Conservation (phyloP, 2,797 vertebrate species). For the Champsocephalus esox region DNA sequence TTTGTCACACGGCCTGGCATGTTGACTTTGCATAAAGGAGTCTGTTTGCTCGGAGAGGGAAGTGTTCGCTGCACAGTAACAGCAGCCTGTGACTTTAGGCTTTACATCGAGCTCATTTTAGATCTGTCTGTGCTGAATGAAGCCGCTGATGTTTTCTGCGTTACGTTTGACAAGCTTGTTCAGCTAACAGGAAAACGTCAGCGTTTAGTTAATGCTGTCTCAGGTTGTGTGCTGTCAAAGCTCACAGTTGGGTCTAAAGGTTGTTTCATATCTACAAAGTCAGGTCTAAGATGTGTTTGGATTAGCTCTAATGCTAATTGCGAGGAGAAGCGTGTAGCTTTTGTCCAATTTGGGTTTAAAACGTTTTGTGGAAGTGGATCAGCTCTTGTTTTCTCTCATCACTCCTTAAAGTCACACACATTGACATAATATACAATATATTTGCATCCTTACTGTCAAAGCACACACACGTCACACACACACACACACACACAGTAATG, state of each 20-base stretch:
- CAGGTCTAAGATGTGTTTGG: neutral
- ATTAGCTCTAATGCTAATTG: neutral
- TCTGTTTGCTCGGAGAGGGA: conserved; percentile 30
- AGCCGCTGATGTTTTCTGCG: conserved; percentile 14
- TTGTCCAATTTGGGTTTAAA: neutral
- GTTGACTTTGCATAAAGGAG: conserved; percentile 29
- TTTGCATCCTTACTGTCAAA: neutral
- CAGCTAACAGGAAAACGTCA: neutral
- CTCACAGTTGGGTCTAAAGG: no score
- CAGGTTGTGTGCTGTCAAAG: no score
- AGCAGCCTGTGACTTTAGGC: conserved; percentile 32
- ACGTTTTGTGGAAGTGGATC: neutral
- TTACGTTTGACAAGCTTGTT: conserved; percentile 30
- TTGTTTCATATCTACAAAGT: no score
- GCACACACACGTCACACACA: neutral
- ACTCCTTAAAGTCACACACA: neutral
- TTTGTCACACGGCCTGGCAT: conserved; percentile 27
- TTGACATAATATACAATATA: neutral
- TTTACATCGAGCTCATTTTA: conserved; percentile 29
- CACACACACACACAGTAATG: neutral
- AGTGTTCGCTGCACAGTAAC: conserved; percentile 21
- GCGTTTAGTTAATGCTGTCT: neutral
- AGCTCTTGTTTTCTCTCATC: conserved; percentile 1
- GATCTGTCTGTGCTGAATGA: conserved; percentile 1
- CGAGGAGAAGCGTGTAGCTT: neutral